Percentiles rank a stretch among this genome's conserved stretches.
phyloP scores from a whole-genome alignment of 2,888 invertebrate genomes.

The Exocentrus adspersus region DNA sequence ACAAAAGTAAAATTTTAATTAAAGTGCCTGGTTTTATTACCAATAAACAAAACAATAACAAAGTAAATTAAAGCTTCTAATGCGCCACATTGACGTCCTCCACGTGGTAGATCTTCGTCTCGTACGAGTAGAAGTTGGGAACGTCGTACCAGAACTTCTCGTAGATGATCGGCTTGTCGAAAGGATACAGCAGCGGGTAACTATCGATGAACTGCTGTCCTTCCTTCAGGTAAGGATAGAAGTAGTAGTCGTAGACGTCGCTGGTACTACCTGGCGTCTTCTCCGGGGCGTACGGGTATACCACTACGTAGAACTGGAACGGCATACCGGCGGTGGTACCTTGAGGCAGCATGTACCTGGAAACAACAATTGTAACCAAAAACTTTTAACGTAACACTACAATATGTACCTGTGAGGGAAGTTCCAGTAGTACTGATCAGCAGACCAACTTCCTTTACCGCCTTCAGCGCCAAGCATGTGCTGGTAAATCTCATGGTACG shows the following conservation, averaged over 20 bases:
- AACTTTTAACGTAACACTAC: conserved; percentile 12
- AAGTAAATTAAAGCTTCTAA: background rate
- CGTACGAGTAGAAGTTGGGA: conserved; percentile 75
- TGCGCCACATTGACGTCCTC: conserved; percentile 41
- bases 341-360: conserved; percentile 68
- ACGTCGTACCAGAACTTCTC: conserved; percentile 70
- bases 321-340: conserved; percentile 73
- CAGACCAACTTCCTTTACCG: conserved; percentile 58
- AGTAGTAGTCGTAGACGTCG: conserved; percentile 8
- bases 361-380: conserved; percentile 32
- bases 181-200: conserved; percentile 77
- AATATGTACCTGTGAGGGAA: conserved; percentile 70
- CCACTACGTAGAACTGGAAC: conserved; percentile 66
- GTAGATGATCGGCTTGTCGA: conserved; percentile 72
- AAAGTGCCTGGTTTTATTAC: background rate
- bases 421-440: conserved; percentile 70
- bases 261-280: conserved; percentile 5
- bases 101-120: conserved; percentile 72
- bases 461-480: conserved; percentile 67
- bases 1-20: background rate
- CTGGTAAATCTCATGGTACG: conserved; percentile 71
- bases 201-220: conserved; percentile 64
- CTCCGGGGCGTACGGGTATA: conserved; percentile 62
- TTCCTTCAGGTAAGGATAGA: conserved; percentile 7
- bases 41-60: background rate